Base-by-base conservation (phyloP, 2,888 invertebrate species). In the Lepidonotus clava region DNA sequence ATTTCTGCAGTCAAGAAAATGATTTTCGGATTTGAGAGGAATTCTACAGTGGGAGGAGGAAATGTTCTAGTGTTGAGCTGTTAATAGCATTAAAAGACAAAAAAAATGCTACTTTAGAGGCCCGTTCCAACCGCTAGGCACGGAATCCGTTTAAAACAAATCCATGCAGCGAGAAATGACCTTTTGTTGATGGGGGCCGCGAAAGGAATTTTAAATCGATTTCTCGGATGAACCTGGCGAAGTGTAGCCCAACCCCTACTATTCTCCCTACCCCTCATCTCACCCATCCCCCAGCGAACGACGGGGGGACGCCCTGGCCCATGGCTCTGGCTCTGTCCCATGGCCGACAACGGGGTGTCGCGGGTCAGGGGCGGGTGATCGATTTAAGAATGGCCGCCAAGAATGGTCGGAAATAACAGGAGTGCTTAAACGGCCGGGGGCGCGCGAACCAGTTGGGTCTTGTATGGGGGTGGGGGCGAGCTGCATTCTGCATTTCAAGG, bases 121-220 rank as follows among this genome's bases (percentile, higher is more conserved):
- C n/a, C n/a, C n/a, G 28, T 46, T 18, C 46, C 8, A 46, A 18
- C 46, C 46, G 46, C 46, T 11, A 18, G 8, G 8, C 8, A 18
- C 46, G 8, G 8, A 38, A 71, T 36, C 71, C 71, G 71, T 80
- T 80, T 80, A 80, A 80, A 80, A 80, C 80, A 80, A 80, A 80
- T 80, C 80, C 80, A 80, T 80, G 51, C 80, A 34, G 80, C 0
- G 41, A 80, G 80, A 46, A 80, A 46, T 80, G 51, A 80, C 80
- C 80, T 80, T 80, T 51, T 80, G 80, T 80, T 80, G 80, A 80
- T 80, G 80, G 80, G 28, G 80, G 80, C 80, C 46, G 38, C 38
- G 71, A 0, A 1, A 71, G 71, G 71, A 71, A 71, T 71, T 71
- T 71, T 71, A 71, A 71, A 71, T 71, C 71, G 71, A 71, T 71